Evolutionary conservation across 2,888 invertebrate species (phyloP).

Genomic region (Chrysolina americana): DNA sequence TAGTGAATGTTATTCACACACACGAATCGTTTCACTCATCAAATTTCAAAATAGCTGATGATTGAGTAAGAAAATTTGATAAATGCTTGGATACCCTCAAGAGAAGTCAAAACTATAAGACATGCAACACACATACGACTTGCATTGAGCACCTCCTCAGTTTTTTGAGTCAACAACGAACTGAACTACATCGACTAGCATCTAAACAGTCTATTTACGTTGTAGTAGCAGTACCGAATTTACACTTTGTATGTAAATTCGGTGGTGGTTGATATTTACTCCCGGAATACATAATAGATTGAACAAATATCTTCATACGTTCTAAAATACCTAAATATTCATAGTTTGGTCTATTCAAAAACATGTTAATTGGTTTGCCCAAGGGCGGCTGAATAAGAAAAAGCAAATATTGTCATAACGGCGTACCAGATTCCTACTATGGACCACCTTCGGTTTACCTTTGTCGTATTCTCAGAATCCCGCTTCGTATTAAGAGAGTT

Average conservation of each 20-base stretch:
- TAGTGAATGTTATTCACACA: too few relatives aligned
- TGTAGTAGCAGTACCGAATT: background rate
- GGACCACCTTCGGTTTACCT: conserved; percentile 10
- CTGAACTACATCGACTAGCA: background rate
- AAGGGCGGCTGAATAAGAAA: conserved; percentile 14
- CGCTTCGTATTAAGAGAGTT: background rate
- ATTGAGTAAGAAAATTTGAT: too few relatives aligned
- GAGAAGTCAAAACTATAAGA: too few relatives aligned
- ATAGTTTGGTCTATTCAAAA: conserved; percentile 13
- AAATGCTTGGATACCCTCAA: too few relatives aligned
- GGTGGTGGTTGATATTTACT: conserved; percentile 7
- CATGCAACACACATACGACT: too few relatives aligned
- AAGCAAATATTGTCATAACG: conserved; percentile 22
- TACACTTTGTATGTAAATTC: conserved; percentile 11
- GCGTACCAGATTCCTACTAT: conserved; percentile 4
- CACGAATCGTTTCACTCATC: too few relatives aligned
- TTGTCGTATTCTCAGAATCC: conserved; percentile 16
- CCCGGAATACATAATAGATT: conserved; percentile 6
- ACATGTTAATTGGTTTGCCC: conserved; percentile 16
- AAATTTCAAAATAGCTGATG: too few relatives aligned
- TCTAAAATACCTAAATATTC: conserved; percentile 14
- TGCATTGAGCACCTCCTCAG: background rate
- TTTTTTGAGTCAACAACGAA: background rate
- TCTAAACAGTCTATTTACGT: background rate
- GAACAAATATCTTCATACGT: conserved; percentile 15